Conservation (phyloP, 2,797 vertebrate species). For the Pantherophis alleghaniensis region DNA sequence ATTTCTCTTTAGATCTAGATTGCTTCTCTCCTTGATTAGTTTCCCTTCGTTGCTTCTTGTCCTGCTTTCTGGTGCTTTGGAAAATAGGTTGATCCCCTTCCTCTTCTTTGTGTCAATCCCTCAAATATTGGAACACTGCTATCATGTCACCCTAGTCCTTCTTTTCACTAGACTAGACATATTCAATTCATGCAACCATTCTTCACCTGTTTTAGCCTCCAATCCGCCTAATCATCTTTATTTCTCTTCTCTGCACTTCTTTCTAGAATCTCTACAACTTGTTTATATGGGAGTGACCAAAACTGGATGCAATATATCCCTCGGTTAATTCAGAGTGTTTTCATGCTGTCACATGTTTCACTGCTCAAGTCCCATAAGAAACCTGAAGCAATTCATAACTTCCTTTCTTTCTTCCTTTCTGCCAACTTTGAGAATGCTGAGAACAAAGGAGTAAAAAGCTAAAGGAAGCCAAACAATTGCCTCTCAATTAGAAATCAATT, state of each 20-base stretch:
- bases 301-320: background rate
- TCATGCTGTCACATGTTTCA: background rate
- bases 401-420: background rate
- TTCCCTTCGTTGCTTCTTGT: background rate
- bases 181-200: background rate
- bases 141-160: background rate
- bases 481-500: background rate
- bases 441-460: background rate
- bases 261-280: background rate
- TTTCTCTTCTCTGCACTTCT: background rate
- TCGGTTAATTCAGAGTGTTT: background rate
- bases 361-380: background rate
- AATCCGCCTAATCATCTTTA: background rate
- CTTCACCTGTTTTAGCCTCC: background rate
- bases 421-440: background rate
- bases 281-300: background rate
- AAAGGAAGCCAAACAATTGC: background rate
- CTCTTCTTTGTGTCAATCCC: background rate
- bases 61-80: background rate
- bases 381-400: background rate
- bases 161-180: background rate
- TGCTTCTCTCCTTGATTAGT: background rate
- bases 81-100: background rate
- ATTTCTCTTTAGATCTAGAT: background rate
- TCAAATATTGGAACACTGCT: background rate